Evolutionary conservation across 2,888 invertebrate genomes (phyloP), one percentile per base, ranked within the genome.

Genomic region (Phengaris arion): DNA sequence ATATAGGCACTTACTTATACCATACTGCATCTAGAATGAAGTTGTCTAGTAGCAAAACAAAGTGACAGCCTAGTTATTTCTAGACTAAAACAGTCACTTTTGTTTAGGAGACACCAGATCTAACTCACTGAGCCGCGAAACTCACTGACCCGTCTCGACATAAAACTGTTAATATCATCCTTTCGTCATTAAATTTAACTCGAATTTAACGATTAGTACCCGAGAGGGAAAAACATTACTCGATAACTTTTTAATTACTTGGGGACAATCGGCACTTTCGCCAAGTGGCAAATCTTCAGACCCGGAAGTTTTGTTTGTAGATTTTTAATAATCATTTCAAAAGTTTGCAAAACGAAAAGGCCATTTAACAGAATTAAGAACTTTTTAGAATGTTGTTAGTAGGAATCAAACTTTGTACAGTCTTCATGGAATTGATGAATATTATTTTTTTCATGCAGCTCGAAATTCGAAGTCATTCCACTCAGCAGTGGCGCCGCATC

Each of bases 161-260:
- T 81, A 85, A 85, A 89, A 89, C 84, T 86, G 72, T 85, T 85
- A 85, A 88, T 88, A 87, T 87, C 83, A 84, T 79, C 83, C 80
- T 82, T 83, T 85, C 81, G 86, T 83, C 86, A 86, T 87, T 82
- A 84, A 89, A 87, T 88, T 83, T 83, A 81, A 85, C 86, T 86
- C 84, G 74, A 85, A 85, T 85, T 85, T 79, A 82, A 80, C 81
- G 81, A 79, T 77, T 76, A 79, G 79, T 12, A 12, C 13, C 3
- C 10, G 35, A 52, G 72, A 45, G 72, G 72, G 72, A 52, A 76
- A 76, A 75, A 77, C 55, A 46, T 74, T 68, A 70, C 72, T 77
- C 46, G 59, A 13, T 57, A 77, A 79, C 76, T 79, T 80, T 80
- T 80, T 79, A 79, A 80, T 79, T 79, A 77, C 78, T 79, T 4